Conservation (phyloP, 92 coral and sea anemone species). For the Heliopora coerulea region DNA sequence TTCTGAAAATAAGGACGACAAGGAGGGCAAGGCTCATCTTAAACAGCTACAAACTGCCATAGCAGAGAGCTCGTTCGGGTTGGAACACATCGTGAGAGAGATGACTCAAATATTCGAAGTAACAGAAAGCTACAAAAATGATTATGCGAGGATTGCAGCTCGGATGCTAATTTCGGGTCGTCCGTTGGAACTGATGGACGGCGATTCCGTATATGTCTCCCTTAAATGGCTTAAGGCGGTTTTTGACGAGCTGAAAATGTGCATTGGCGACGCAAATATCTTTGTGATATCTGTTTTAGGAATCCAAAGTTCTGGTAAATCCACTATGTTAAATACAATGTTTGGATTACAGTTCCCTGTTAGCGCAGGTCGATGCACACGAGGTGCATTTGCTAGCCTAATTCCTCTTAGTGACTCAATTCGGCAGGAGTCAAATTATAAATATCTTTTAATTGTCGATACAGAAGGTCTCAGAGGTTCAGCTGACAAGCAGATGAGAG, state of each 20-base stretch:
- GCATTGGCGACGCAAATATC: constrained; percentile 2
- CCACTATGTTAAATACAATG: constrained; percentile 30
- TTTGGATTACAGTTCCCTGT: constrained; percentile 31
- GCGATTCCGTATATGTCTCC: constrained; percentile 25
- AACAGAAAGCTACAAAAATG: background rate
- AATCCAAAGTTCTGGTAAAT: constrained; percentile 35
- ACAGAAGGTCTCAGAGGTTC: constrained; percentile 19
- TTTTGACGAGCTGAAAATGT: background rate
- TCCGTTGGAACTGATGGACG: constrained; percentile 32
- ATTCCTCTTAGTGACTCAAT: constrained; percentile 3
- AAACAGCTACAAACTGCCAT: no score
- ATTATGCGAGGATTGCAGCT: constrained; percentile 3
- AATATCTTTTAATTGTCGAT: constrained; percentile 34
- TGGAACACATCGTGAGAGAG: constrained; percentile 19
- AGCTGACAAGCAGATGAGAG: constrained; percentile 8
- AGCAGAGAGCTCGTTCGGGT: background rate
- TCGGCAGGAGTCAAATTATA: background rate
- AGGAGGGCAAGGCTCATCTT: no score
- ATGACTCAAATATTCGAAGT: constrained; percentile 6
- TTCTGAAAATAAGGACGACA: no score
- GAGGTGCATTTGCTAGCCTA: constrained; percentile 18
- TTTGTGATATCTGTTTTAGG: constrained; percentile 29
- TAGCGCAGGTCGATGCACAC: constrained; percentile 27
- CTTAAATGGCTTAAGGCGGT: constrained; percentile 21
- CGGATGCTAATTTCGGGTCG: constrained; percentile 16